Base-by-base conservation (phyloP, 2,888 invertebrate genomes). In the Drosophila parthenogenetica region DNA sequence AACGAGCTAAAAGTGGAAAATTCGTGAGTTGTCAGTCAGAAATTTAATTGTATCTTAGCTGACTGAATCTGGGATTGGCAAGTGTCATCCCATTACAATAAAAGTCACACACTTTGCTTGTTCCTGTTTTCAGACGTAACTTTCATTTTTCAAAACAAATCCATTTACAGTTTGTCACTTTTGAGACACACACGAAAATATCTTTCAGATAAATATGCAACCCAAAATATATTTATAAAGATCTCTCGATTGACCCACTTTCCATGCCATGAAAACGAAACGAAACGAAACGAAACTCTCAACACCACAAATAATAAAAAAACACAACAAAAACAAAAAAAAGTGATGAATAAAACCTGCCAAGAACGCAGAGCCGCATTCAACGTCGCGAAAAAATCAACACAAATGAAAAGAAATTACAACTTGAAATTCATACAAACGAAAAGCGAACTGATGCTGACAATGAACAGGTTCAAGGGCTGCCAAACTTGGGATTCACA, bases 231-330 rank as follows among this genome's bases (percentile, higher is more conserved):
- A 79, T 79, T 79, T 83, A 77, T 77, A 87, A 83, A 83, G 83
- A 83, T 84, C 85, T 83, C 85, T 85, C 81, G 85, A 86, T 88
- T 86, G 88, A 88, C 85, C 88, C 72, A 88, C 85, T 85, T 85
- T 88, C 88, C 86, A 72, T 68, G 74, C 68, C 71, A 81, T 61
- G 53, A 59, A 70, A 77, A 51, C 74, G 48, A 60, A 63, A 67
- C 67, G 48, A 60, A 63, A 67, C 67, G 66, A 78, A 81, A 63
- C 32, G 35, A 35, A 35, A 35, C 13, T 35, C 32, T 14, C 35
- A 32, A 57, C 65, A 29, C 29, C 8, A 29, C 29, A 29, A 29
- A 25, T 25, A 25, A 25, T 48, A 40, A 42, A 37, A 14, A 29
- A 71, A 60, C 50, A 37, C 16, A 7, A 29, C 50, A 66, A 62